A percentile compares a stretch with the other conserved stretches of the same genome.
Conservation (phyloP, 2,888 invertebrate genomes). For the Apomyelois bistriatella region DNA sequence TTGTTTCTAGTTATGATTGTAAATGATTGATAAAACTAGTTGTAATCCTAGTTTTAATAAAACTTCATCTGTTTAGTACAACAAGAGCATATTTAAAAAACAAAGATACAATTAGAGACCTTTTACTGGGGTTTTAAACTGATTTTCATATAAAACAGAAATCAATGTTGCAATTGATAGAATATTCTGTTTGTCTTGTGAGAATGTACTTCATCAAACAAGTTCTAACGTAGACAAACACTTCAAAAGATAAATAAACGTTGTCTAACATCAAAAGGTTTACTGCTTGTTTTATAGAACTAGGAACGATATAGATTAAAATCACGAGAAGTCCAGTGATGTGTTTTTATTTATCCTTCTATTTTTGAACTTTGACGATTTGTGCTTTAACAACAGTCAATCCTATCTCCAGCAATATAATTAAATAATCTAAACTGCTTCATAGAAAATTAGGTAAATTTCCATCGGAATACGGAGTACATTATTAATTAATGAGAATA, state of each 20-base stretch:
- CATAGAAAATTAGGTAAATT: no score
- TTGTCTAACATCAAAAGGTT: conserved; percentile 44
- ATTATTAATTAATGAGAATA: neutral
- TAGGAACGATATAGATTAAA: neutral
- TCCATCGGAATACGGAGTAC: no score
- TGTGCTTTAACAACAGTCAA: conserved; percentile 20
- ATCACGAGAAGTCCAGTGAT: neutral
- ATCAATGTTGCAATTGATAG: neutral
- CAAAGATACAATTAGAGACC: no score
- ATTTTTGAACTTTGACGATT: conserved; percentile 34
- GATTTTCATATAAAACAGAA: neutral
- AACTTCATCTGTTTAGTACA: no score
- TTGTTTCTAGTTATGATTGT: no score
- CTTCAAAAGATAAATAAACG: conserved; percentile 15
- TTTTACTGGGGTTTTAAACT: no score
- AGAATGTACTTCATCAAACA: neutral
- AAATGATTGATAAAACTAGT: no score
- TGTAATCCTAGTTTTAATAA: no score
- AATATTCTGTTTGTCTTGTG: neutral
- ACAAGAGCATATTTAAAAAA: no score
- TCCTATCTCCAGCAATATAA: no score
- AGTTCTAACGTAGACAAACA: conserved; percentile 10
- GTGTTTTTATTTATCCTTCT: conserved; percentile 20
- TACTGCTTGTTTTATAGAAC: conserved; percentile 15
- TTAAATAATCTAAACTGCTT: no score